Conservation (phyloP, 2,113 vertebrate genomes). For the Nettapus auritus region DNA sequence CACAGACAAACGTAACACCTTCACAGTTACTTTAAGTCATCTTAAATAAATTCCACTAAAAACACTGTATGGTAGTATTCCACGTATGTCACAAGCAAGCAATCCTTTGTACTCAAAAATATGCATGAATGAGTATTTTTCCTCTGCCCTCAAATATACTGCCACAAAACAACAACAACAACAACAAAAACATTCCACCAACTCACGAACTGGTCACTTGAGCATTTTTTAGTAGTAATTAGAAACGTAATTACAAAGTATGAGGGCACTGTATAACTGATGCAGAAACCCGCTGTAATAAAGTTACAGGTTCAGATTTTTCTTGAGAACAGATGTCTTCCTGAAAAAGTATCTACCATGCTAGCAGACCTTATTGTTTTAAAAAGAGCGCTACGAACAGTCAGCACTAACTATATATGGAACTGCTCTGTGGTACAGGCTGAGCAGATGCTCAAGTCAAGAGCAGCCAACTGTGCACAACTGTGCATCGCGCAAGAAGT, state of each 20-base stretch:
- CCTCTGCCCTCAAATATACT: neutral
- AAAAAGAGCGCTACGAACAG: neutral
- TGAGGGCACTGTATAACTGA: neutral
- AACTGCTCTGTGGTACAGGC: neutral
- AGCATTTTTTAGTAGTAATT: slow-evolving; percentile 3
- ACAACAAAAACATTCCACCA: neutral
- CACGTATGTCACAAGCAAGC: slow-evolving; percentile 49
- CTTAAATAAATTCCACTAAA: slow-evolving; percentile 71
- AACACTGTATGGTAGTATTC: slow-evolving; percentile 62
- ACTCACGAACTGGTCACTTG: neutral
- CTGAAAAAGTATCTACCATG: neutral
- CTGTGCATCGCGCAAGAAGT: neutral
- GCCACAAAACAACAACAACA: neutral
- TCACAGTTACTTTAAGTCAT: slow-evolving; percentile 77
- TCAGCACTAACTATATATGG: neutral
- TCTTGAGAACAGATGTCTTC: neutral
- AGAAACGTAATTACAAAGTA: neutral
- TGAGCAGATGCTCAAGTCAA: neutral
- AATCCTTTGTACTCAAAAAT: slow-evolving; percentile 50
- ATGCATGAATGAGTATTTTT: neutral
- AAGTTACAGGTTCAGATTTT: neutral
- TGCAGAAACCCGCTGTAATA: slow-evolving; percentile 9
- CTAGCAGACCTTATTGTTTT: neutral
- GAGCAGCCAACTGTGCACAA: neutral
- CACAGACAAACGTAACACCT: slow-evolving; percentile 69